Evolutionary conservation across 2,113 vertebrate genomes (phyloP).

Genomic region (Sterna hirundo): DNA sequence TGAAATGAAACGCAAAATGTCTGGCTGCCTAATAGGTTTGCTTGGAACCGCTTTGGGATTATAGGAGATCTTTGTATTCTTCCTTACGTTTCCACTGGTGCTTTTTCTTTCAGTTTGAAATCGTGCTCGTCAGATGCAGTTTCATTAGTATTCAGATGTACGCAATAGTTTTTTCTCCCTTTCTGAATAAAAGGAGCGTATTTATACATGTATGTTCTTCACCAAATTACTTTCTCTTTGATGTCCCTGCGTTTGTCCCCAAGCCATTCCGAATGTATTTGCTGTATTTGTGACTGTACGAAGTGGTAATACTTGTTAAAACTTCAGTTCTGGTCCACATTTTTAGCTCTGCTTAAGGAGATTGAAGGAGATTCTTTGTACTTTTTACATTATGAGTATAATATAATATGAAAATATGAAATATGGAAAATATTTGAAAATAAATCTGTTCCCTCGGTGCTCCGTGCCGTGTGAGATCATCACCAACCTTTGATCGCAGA

Average conservation of each 20-base stretch:
- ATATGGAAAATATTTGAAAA: background rate
- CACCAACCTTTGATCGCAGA: background rate
- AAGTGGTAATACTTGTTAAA: background rate
- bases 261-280: background rate
- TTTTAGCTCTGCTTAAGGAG: background rate
- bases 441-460: background rate
- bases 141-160: background rate
- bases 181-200: background rate
- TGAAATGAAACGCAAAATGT: background rate
- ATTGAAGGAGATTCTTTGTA: background rate
- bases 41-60: background rate
- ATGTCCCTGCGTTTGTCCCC: background rate
- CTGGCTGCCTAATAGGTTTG: background rate
- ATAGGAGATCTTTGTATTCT: background rate
- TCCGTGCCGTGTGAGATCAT: background rate
- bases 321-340: background rate
- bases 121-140: background rate
- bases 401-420: background rate
- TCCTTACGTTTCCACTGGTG: background rate
- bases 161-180: background rate
- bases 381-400: background rate
- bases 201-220: background rate
- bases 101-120: background rate
- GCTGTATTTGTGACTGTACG: background rate
- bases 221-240: background rate